Evolutionary conservation across 2,888 invertebrate species (phyloP).

Genomic region (Idaea straminata): DNA sequence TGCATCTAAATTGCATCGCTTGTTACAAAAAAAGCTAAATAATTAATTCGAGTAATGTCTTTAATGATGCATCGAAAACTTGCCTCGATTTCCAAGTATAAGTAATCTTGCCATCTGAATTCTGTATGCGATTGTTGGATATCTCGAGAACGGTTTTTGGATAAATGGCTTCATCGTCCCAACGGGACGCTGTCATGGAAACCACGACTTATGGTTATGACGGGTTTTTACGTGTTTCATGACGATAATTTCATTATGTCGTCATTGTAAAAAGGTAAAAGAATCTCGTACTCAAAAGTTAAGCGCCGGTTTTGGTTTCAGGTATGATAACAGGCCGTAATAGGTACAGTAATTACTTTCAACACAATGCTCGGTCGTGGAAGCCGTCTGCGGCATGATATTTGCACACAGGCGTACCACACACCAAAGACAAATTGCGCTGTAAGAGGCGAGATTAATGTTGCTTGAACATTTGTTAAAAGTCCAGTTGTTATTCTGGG

Average conservation of each 20-base stretch:
- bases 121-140: slow-evolving; percentile 63
- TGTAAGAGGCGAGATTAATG: background rate
- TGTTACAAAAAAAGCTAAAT: slow-evolving; percentile 28
- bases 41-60: slow-evolving; percentile 71
- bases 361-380: slow-evolving; percentile 2
- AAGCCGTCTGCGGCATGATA: background rate
- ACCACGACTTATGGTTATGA: slow-evolving; percentile 55
- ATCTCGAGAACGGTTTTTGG: slow-evolving; percentile 59
- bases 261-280: slow-evolving; percentile 17
- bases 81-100: slow-evolving; percentile 75
- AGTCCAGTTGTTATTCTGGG: too few species aligned
- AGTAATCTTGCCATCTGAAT: slow-evolving; percentile 70
- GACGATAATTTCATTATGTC: slow-evolving; percentile 56
- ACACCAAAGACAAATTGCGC: background rate
- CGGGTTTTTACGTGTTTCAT: slow-evolving; percentile 51
- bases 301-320: background rate
- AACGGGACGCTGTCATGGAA: slow-evolving; percentile 48
- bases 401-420: background rate
- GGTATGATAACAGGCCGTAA: slow-evolving; percentile 1
- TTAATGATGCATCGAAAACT: slow-evolving; percentile 69
- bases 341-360: slow-evolving; percentile 1
- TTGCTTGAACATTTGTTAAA: too few species aligned
- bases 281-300: slow-evolving; percentile 2
- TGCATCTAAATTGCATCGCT: slow-evolving; percentile 34
- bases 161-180: slow-evolving; percentile 75